phyloP scores from a whole-genome alignment of 2,797 vertebrate species.

The Ceryle rudis region DNA sequence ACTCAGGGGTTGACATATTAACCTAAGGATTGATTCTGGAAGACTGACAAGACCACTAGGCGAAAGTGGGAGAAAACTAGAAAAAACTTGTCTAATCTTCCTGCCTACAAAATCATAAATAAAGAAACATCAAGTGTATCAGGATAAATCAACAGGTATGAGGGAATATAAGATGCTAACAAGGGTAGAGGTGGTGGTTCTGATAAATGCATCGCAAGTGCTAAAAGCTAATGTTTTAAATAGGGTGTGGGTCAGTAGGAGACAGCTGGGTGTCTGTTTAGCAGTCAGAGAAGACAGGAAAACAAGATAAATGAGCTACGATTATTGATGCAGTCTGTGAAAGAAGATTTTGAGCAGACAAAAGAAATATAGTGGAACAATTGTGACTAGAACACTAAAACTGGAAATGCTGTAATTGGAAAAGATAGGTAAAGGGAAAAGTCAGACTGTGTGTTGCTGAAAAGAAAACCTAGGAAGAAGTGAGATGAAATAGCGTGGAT shows the following conservation, averaged over 20 bases:
- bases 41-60: neutral
- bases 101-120: neutral
- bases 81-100: neutral
- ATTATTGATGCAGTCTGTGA: neutral
- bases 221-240: neutral
- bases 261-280: neutral
- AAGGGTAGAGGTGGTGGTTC: neutral
- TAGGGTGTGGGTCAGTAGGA: neutral
- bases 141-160: neutral
- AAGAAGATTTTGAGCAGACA: neutral
- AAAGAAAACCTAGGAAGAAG: neutral
- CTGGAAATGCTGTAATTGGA: neutral
- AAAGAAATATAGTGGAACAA: neutral
- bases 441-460: neutral
- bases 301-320: neutral
- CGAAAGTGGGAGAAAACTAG: neutral
- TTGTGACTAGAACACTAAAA: neutral
- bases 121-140: neutral
- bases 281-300: neutral
- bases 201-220: neutral
- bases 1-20: neutral
- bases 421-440: neutral
- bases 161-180: neutral
- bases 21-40: neutral
- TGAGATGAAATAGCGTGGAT: neutral